Evolutionary conservation across 2,113 vertebrate genomes (phyloP).

Genomic region (Psammodynastes pulverulentus): DNA sequence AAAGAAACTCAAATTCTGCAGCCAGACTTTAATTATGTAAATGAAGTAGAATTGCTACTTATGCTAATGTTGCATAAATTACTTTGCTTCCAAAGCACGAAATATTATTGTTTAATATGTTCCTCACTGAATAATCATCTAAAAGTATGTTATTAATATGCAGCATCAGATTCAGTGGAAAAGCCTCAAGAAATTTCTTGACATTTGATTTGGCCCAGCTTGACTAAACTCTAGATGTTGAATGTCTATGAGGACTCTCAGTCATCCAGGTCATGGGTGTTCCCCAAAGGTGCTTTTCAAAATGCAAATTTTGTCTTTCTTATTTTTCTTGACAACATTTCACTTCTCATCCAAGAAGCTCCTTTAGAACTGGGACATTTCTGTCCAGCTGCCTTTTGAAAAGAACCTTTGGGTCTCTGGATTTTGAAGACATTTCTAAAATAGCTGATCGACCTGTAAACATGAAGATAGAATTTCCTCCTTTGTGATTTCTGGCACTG

Average conservation of each 20-base stretch:
- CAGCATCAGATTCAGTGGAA: not conserved
- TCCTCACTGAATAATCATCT: not conserved
- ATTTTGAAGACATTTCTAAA: not conserved
- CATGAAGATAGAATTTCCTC: not conserved
- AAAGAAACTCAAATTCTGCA: not conserved
- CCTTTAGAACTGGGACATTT: not conserved
- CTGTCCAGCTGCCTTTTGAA: not conserved
- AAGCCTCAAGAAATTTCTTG: not conserved
- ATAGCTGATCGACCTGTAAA: not conserved
- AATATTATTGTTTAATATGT: not conserved
- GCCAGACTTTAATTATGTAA: not conserved
- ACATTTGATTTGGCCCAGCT: not conserved
- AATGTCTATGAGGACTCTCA: not conserved
- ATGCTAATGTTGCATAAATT: not conserved
- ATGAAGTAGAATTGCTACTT: not conserved
- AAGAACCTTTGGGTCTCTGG: not conserved
- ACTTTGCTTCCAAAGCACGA: not conserved
- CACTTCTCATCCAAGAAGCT: not conserved
- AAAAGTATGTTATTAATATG: not conserved
- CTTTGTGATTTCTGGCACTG: not conserved
- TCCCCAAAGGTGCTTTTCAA: not conserved
- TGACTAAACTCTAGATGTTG: not conserved
- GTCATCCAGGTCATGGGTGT: not conserved
- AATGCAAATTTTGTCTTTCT: not conserved
- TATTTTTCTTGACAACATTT: not conserved